A percentile compares a stretch with the other conserved stretches of the same genome.
Evolutionary conservation across 2,113 vertebrate species (phyloP).

Genomic region (Chroicocephalus ridibundus): DNA sequence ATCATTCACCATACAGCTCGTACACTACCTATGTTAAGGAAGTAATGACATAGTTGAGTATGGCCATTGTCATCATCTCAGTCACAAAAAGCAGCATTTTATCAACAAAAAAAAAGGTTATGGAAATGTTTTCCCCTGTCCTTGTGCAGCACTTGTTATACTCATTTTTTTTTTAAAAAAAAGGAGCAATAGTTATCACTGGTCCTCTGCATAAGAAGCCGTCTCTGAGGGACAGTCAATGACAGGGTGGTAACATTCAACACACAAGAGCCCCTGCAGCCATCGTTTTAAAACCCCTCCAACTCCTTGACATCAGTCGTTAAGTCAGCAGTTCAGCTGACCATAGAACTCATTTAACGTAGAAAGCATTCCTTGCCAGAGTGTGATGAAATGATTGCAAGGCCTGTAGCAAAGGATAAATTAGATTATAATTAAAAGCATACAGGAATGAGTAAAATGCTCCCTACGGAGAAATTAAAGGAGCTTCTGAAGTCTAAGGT

Average conservation of each 20-base stretch:
- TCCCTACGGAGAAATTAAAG: slow-evolving; percentile 6
- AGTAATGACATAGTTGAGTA: background rate
- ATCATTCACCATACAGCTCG: background rate
- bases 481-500: background rate
- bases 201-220: background rate
- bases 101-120: background rate
- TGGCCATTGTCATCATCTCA: background rate
- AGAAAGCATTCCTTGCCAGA: background rate
- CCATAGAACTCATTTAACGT: background rate
- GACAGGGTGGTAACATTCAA: background rate
- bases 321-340: background rate
- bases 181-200: too few species aligned
- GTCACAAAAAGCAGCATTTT: background rate
- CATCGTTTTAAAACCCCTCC: background rate
- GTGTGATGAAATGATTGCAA: background rate
- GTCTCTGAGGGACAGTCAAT: background rate
- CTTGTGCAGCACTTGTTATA: background rate
- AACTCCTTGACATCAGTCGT: background rate
- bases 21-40: fast-evolving
- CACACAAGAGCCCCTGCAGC: background rate
- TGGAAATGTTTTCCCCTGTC: background rate
- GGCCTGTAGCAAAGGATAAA: slow-evolving; percentile 15
- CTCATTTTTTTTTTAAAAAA: too few species aligned
- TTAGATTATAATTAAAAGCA: slow-evolving; percentile 28
- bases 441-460: background rate